Conservation (phyloP, 2,888 invertebrate genomes). For the Leptopilina syphax region DNA sequence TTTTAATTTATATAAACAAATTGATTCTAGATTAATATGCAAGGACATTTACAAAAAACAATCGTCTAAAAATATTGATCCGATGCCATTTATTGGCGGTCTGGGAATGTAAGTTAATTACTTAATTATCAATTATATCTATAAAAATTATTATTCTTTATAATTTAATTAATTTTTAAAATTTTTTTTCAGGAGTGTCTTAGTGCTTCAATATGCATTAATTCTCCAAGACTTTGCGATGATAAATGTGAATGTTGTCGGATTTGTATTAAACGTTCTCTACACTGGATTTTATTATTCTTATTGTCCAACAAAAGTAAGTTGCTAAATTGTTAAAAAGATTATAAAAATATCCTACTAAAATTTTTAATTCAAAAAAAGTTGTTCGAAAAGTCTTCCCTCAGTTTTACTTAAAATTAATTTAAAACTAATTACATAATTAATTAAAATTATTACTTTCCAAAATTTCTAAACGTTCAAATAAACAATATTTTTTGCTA, state of each 20-base stretch:
- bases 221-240: slow-evolving; percentile 86
- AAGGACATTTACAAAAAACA: slow-evolving; percentile 85
- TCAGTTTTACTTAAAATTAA: too few species aligned
- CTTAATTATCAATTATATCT: background rate
- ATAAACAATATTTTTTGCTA: too few species aligned
- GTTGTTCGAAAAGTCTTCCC: too few species aligned
- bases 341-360: too few species aligned
- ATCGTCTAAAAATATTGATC: slow-evolving; percentile 81
- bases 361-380: too few species aligned
- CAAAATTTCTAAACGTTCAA: too few species aligned
- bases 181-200: slow-evolving; percentile 80
- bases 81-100: slow-evolving; percentile 87
- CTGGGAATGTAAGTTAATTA: slow-evolving; percentile 83
- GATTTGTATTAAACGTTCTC: slow-evolving; percentile 82
- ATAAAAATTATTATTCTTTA: background rate
- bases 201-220: slow-evolving; percentile 87
- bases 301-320: slow-evolving; percentile 79
- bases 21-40: slow-evolving; percentile 80
- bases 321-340: background rate
- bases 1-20: background rate
- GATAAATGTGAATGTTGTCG: slow-evolving; percentile 88
- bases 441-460: too few species aligned
- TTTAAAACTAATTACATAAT: too few species aligned
- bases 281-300: slow-evolving; percentile 84
- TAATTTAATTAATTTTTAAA: background rate